phyloP scores from a whole-genome alignment of 2,888 invertebrate genomes.

The Cyclophora albipunctata region DNA sequence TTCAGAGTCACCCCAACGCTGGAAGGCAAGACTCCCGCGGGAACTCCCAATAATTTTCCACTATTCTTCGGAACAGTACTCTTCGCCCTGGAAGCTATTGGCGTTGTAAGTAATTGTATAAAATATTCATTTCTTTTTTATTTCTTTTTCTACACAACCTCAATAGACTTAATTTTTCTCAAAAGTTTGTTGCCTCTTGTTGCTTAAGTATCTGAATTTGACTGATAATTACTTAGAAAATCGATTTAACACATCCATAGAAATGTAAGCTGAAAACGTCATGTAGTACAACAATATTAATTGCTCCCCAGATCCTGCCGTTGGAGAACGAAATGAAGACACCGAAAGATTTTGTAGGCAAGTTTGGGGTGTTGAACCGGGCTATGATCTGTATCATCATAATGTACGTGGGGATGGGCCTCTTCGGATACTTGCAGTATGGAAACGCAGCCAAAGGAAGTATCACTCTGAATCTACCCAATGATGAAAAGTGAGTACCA shows the following conservation, averaged over 20 bases:
- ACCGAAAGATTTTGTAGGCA: slow-evolving; percentile 86
- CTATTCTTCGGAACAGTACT: slow-evolving; percentile 97
- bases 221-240: too few species aligned
- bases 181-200: too few species aligned
- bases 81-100: slow-evolving; percentile 96
- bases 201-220: too few species aligned
- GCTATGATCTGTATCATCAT: slow-evolving; percentile 87
- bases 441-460: slow-evolving; percentile 83
- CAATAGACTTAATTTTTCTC: too few species aligned
- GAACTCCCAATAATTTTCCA: slow-evolving; percentile 82
- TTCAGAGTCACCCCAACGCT: slow-evolving; percentile 82
- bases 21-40: slow-evolving; percentile 78
- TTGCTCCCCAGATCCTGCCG: slow-evolving; percentile 83
- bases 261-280: too few species aligned
- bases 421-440: slow-evolving; percentile 93
- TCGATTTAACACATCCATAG: too few species aligned
- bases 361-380: slow-evolving; percentile 88
- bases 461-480: slow-evolving; percentile 90
- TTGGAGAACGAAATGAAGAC: slow-evolving; percentile 96
- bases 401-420: slow-evolving; percentile 91
- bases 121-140: neutral
- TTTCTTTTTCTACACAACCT: too few species aligned
- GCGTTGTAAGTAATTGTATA: slow-evolving; percentile 79
- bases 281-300: too few species aligned
- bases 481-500: slow-evolving; percentile 76